Conservation (phyloP, 1,140 invertebrate species). For the Rhynchophorus ferrugineus region DNA sequence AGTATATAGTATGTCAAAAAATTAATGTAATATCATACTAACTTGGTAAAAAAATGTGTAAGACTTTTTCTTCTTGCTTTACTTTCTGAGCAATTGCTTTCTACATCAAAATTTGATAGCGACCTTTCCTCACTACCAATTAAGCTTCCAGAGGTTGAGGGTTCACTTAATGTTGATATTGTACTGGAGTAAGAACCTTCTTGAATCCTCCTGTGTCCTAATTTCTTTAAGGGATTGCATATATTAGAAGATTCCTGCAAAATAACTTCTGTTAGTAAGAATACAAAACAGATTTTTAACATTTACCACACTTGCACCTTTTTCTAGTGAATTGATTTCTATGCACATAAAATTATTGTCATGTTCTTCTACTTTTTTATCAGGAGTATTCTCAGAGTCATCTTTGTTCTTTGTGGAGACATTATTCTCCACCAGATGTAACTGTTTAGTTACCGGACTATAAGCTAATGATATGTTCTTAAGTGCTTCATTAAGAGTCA, state of each 20-base stretch:
- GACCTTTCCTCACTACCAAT: slow-evolving; percentile 42
- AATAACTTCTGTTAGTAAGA: slow-evolving; percentile 18
- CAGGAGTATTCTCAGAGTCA: slow-evolving; percentile 8
- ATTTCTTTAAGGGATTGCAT: slow-evolving; percentile 32
- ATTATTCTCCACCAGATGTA: slow-evolving; percentile 35
- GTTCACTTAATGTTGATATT: slow-evolving; percentile 46
- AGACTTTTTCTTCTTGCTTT: slow-evolving; percentile 37
- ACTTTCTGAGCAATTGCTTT: slow-evolving; percentile 20
- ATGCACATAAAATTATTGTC: slow-evolving; percentile 14
- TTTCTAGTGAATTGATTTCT: slow-evolving; percentile 12
- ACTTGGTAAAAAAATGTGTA: slow-evolving; percentile 40
- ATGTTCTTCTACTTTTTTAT: neutral
- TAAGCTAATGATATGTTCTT: slow-evolving; percentile 49
- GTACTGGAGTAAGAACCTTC: slow-evolving; percentile 46
- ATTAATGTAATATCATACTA: slow-evolving; percentile 16
- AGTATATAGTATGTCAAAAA: slow-evolving; percentile 19
- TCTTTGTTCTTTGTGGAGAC: slow-evolving; percentile 15
- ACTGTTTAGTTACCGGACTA: slow-evolving; percentile 45
- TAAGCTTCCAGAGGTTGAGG: slow-evolving; percentile 45
- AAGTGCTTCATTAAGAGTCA: slow-evolving; percentile 44
- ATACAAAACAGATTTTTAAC: neutral
- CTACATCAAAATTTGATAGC: slow-evolving; percentile 27
- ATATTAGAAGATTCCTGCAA: slow-evolving; percentile 18
- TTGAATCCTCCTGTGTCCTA: slow-evolving; percentile 42
- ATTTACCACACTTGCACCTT: slow-evolving; percentile 2